Percentiles rank a stretch among this genome's conserved stretches.
Conservation (phyloP, 2,113 vertebrate species). For the Nothoprocta perdicaria region DNA sequence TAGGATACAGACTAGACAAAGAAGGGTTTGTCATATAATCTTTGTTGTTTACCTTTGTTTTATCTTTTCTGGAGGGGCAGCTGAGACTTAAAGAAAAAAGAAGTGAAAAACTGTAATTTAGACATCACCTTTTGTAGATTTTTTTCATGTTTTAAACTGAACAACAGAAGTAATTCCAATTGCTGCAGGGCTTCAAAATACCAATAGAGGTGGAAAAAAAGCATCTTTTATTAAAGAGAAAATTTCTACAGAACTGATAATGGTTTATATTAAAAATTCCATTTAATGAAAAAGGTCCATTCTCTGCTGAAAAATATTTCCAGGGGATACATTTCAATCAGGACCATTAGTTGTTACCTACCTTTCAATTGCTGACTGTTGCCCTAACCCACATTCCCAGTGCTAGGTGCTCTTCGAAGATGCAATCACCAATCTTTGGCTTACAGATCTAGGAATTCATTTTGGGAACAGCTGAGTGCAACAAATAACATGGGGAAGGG, state of each 20-base stretch:
- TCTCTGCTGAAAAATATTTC: neutral
- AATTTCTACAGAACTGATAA: neutral
- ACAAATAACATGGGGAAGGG: no score
- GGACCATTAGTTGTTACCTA: neutral
- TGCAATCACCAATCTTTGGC: neutral
- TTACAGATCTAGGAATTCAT: neutral
- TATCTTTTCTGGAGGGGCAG: neutral
- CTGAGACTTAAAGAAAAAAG: neutral
- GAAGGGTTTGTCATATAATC: neutral
- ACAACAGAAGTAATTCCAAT: neutral
- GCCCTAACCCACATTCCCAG: neutral
- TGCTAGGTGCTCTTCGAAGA: neutral
- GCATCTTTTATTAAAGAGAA: neutral
- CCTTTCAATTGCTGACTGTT: neutral
- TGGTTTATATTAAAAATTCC: neutral
- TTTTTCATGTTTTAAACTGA: neutral
- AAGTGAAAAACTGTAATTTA: neutral
- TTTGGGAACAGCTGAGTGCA: neutral
- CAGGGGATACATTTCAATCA: neutral
- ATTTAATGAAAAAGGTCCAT: neutral
- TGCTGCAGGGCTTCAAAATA: neutral
- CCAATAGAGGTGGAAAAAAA: neutral
- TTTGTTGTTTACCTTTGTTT: neutral
- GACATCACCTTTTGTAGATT: neutral
- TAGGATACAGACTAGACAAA: neutral